Percentiles rank a stretch among this genome's conserved stretches.
Evolutionary conservation across 2,888 invertebrate species (phyloP).

Genomic region (Drosophila parthenogenetica): DNA sequence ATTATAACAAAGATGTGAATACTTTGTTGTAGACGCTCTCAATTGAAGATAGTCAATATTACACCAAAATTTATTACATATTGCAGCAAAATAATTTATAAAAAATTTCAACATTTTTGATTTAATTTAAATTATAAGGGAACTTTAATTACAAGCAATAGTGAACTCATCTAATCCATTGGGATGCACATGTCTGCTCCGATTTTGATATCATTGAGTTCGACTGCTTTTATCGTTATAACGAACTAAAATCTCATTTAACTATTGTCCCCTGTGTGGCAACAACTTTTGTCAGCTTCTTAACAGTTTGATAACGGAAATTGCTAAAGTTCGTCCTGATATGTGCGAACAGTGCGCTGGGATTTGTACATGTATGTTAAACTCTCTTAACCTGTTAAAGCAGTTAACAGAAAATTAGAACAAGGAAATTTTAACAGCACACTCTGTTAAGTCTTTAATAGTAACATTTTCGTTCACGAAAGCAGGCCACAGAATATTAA

Average conservation of each 20-base stretch:
- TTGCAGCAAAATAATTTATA: not conserved
- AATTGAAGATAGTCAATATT: conserved; percentile 9
- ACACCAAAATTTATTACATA: not conserved
- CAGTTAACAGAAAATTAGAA: not conserved
- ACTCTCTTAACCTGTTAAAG: conserved; percentile 64
- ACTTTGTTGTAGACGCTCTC: conserved; percentile 55
- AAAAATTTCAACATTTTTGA: not conserved
- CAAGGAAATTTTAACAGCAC: conserved; percentile 61
- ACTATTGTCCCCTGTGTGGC: not conserved
- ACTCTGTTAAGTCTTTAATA: not conserved
- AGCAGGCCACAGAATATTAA: conserved; percentile 24
- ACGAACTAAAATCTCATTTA: conserved; percentile 20
- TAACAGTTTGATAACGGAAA: conserved; percentile 51
- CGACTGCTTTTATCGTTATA: not conserved
- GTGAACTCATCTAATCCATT: not conserved
- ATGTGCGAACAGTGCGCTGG: not conserved
- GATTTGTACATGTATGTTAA: conserved; percentile 16
- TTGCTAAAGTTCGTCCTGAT: conserved; percentile 5
- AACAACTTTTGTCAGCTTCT: conserved; percentile 32
- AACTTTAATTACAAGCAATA: not conserved
- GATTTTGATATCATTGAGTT: conserved; percentile 11
- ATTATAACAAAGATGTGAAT: conserved; percentile 10
- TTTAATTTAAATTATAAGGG: too few species aligned
- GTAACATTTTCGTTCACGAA: not conserved
- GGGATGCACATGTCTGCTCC: not conserved